Evolutionary conservation across 2,113 vertebrate genomes (phyloP).

Genomic region (Nyctereutes procyonoides): DNA sequence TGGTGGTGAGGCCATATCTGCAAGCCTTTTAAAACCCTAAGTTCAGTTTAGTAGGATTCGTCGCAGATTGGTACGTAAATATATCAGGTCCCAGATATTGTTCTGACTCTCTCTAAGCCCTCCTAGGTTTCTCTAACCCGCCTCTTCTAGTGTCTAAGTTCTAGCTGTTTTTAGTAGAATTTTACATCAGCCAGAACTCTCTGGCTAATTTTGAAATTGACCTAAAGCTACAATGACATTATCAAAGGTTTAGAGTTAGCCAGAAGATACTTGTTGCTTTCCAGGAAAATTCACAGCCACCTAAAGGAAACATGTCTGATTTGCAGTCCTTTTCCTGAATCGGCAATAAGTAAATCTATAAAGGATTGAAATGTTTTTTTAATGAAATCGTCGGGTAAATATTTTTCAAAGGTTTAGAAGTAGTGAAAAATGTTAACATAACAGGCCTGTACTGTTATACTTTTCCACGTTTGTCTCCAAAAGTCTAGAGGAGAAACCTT

Average conservation of each 20-base stretch:
- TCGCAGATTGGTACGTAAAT: background rate
- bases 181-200: slow-evolving; percentile 26
- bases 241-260: background rate
- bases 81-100: background rate
- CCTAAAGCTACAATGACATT: background rate
- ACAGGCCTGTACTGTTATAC: background rate
- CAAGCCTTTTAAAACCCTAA: background rate
- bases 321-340: background rate
- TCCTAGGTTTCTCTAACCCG: background rate
- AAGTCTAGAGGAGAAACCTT: slow-evolving; percentile 65
- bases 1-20: background rate
- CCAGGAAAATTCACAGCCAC: slow-evolving; percentile 4
- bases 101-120: background rate
- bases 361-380: slow-evolving; percentile 20
- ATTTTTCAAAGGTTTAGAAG: slow-evolving; percentile 63
- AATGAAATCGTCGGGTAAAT: slow-evolving; percentile 52
- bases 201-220: slow-evolving; percentile 37
- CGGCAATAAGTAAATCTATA: slow-evolving; percentile 37
- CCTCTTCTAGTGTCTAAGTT: slow-evolving; percentile 1
- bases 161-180: background rate
- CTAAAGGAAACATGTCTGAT: background rate
- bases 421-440: slow-evolving; percentile 10
- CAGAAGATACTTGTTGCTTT: background rate
- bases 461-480: slow-evolving; percentile 26
- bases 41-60: background rate